These are phyloP conservation scores for Epinephelus fuscoguttatus DNA, from an alignment of 2,113 vertebrate genomes.

Conservation along the genomic window DNA sequence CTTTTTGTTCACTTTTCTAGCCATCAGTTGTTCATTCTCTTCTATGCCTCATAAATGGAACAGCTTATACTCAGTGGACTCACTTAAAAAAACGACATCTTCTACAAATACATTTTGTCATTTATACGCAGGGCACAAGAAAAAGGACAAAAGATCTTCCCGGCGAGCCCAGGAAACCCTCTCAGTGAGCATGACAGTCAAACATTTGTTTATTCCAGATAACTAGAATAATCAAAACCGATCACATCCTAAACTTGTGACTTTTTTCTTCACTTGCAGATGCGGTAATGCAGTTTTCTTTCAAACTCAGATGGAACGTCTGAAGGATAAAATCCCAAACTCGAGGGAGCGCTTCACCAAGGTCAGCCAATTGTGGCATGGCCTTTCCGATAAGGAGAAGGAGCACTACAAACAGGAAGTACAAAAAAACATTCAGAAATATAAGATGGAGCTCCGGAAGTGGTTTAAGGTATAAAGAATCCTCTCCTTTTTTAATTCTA, in stretches of 20 bases:
- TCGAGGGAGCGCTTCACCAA: accelerated
- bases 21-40: not conserved
- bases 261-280: constrained; percentile 27
- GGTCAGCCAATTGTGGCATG: not conserved
- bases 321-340: constrained; percentile 8
- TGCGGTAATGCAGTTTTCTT: not conserved
- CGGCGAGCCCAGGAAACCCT: constrained; percentile 61
- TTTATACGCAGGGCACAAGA: not conserved
- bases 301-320: constrained; percentile 16
- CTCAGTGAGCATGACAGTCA: constrained; percentile 27
- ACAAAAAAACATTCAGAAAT: accelerated
- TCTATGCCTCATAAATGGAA: too few species aligned
- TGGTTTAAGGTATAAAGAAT: constrained; percentile 63
- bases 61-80: not conserved
- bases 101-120: not conserved
- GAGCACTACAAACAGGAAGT: not conserved
- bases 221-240: not conserved
- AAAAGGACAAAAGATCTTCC: accelerated
- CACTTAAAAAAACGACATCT: not conserved
- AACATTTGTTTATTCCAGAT: not conserved
- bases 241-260: not conserved
- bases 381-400: constrained; percentile 20
- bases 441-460: constrained; percentile 23
- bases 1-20: not conserved
- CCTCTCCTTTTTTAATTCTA: not conserved